Evolutionary conservation across 2,888 invertebrate species (phyloP).

Genomic region (Barypeithes pellucidus): DNA sequence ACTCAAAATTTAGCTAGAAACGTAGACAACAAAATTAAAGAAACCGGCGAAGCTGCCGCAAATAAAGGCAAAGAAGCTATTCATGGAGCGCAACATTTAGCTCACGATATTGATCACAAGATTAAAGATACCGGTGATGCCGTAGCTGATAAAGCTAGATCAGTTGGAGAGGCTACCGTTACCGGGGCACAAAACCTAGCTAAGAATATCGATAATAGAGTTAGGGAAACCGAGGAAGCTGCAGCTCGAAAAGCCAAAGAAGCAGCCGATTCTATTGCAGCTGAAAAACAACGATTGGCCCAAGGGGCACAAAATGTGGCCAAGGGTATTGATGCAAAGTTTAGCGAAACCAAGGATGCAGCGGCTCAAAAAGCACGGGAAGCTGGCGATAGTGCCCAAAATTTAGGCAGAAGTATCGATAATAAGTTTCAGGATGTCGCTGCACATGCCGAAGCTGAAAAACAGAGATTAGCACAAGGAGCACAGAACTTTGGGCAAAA

Average conservation of each 20-base stretch:
- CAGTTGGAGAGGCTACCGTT: constrained; percentile 16
- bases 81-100: constrained; percentile 50
- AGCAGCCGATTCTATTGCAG: constrained; percentile 53
- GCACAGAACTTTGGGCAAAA: constrained; percentile 33
- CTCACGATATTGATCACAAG: constrained; percentile 30
- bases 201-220: constrained; percentile 73
- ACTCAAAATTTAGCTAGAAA: constrained; percentile 61
- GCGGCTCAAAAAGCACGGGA: constrained; percentile 38
- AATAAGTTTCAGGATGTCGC: constrained; percentile 45
- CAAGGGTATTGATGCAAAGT: constrained; percentile 74
- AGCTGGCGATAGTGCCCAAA: constrained; percentile 28
- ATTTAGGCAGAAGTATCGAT: constrained; percentile 69
- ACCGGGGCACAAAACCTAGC: constrained; percentile 43
- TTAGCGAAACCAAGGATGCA: constrained; percentile 63
- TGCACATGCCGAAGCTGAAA: constrained; percentile 41
- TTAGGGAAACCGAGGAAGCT: constrained; percentile 73
- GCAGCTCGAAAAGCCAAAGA: constrained; percentile 54
- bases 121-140: constrained; percentile 29
- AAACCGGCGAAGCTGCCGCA: constrained; percentile 68
- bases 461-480: constrained; percentile 37
- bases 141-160: constrained; percentile 9
- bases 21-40: constrained; percentile 77
- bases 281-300: constrained; percentile 47
- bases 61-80: constrained; percentile 54
- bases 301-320: constrained; percentile 55